Percentiles rank a stretch among this genome's conserved stretches.
These are phyloP conservation scores for Elanoides forficatus DNA, from an alignment of 2,113 vertebrate species.

Conservation along the genomic window DNA sequence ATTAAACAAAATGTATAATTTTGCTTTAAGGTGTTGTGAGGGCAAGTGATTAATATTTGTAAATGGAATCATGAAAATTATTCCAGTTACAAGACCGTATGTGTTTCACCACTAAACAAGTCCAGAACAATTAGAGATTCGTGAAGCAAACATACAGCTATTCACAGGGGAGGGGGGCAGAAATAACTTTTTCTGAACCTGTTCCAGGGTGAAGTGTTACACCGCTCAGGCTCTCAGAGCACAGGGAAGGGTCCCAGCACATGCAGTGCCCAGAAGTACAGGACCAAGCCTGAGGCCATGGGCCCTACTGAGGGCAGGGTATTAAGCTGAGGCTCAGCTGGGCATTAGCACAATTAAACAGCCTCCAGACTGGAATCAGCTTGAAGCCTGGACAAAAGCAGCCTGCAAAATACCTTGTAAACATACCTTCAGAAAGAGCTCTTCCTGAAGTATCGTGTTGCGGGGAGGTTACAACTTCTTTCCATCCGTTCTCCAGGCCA, in stretches of 20 bases:
- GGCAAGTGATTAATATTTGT: background rate
- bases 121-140: background rate
- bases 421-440: background rate
- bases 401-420: background rate
- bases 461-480: background rate
- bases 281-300: background rate
- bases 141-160: background rate
- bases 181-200: background rate
- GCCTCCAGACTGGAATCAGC: background rate
- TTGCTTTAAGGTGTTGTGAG: background rate
- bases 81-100: background rate
- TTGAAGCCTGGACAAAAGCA: background rate
- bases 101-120: background rate
- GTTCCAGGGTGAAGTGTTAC: background rate
- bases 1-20: constrained; percentile 2
- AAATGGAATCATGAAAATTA: background rate
- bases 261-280: background rate
- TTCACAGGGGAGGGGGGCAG: background rate
- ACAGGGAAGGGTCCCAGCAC: background rate
- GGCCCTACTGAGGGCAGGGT: background rate
- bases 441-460: accelerated
- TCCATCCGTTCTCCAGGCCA: background rate
- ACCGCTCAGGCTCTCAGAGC: background rate
- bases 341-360: background rate
- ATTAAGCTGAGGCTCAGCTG: background rate